Evolutionary conservation across 2,888 invertebrate genomes (phyloP), one percentile per base, ranked within the genome.

Genomic region (Tanypteryx hageni): DNA sequence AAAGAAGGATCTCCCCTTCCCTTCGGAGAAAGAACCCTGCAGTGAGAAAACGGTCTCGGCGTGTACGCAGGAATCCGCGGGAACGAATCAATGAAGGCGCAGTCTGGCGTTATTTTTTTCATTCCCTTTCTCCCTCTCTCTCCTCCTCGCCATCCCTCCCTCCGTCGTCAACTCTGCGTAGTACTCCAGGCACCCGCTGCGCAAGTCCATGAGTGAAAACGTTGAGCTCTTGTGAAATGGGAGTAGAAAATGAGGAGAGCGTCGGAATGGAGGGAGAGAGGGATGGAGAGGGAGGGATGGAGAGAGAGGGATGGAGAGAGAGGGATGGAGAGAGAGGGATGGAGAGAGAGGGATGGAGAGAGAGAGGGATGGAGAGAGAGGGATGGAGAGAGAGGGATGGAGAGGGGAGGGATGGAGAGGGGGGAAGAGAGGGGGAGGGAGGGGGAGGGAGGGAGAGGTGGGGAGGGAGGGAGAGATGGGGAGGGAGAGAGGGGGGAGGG

Each of bases 1-100:
- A 44, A 44, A 44, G 44, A 5, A 44, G 44, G 44, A 44, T 44
- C 44, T 5, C 5, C 44, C 44, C 44, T 44, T 5, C 44, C 44
- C 44, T 44, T 44, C 44, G 44, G 44, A 44, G 44, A 44, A 44
- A 44, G 5, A n/a, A 68, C 68, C 68, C 68, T 76, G 76, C 76
- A 76, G 27, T 27, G 76, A 76, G 76, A 76, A 76, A 76, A 4
- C 76, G 76, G 27, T 76, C 76, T 76, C 76, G 22, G 76, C 22
- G 76, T 27, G 76, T 76, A 76, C 76, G 76, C 76, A 76, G 76
- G 76, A 68, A 68, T 68, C 68, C 68, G 68, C 68, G 68, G 64
- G 64, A 68, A 68, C 22, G 76, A 76, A 76, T 76, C 76, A 76
- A 76, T 76, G 76, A 76, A 76, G 76, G 76, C 76, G 76, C 76